Base-by-base conservation (phyloP, 2,113 vertebrate species). In the Lagopus muta region DNA sequence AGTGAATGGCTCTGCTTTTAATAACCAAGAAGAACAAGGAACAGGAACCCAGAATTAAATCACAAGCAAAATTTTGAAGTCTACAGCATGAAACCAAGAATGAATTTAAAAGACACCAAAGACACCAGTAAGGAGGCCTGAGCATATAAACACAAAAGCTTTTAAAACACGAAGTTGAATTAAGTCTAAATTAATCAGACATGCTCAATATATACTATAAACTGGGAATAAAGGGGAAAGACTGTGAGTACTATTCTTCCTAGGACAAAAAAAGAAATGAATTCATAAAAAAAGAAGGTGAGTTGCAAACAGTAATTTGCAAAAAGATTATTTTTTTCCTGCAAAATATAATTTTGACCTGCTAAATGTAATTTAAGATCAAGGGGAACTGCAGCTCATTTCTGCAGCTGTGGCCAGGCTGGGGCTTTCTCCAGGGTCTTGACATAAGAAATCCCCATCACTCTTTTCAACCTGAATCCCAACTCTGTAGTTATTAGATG, bases 21-120 rank as follows among this genome's bases (percentile, higher is more conserved):
- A 89, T 92, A 87, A 93, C 65, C 38, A 52, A 88, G 79, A 36
- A 92, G 93, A 94, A 90, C 70, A 90, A 93, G 86, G 74, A 94
- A 72, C 36, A 90, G 77, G 83, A 57, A 58, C 34, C 86, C 42
- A 78, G 92, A 83, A 86, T 84, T 89, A 95, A 94, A 93, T 88
- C 36, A 82, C 4, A 10, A 81, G 62, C 34, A 83, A 92, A 90
- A 92, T 94, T 90, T 93, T 94, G 58, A 94, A 86, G 83, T 92
- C 90, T 93, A 43, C 67, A 92, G 30, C 66, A 90, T 11, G 30
- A 84, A 90, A 92, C 74, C 74, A 88, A 86, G 83, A 92, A 92
- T 65, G 80, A 80, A 82, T 90, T 92, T 86, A 86, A 96, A 96
- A 83, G 88, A 90, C 11, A 71, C 47, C 34, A 81, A 62, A 83